Evolutionary conservation across 2,797 vertebrate genomes (phyloP).

Genomic region (Sylvilagus floridanus): DNA sequence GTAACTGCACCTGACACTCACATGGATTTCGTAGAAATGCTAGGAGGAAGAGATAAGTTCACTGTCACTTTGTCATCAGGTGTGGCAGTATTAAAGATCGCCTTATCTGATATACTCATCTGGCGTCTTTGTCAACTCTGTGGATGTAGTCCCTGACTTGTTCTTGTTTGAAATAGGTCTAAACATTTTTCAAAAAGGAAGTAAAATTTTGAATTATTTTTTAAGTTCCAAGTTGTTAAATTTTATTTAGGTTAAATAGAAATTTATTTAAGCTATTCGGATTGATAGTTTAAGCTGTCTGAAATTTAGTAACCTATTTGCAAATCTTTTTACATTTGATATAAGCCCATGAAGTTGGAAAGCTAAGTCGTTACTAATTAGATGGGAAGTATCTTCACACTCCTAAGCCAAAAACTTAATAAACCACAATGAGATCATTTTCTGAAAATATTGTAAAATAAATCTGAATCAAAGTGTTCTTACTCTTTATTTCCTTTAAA

Average conservation of each 20-base stretch:
- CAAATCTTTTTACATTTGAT: background rate
- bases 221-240: background rate
- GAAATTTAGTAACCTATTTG: conserved; percentile 7
- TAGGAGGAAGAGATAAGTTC: conserved; percentile 62
- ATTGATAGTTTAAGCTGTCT: background rate
- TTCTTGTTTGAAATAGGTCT: background rate
- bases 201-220: conserved; percentile 24
- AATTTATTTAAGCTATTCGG: conserved; percentile 23
- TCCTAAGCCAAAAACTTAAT: background rate
- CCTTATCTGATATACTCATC: conserved; percentile 52
- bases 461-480: conserved; percentile 36
- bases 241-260: background rate
- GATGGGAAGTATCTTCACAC: background rate
- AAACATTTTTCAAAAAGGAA: background rate
- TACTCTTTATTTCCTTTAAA: conserved; percentile 56
- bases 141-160: background rate
- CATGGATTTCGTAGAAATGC: conserved; percentile 57
- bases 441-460: conserved; percentile 40
- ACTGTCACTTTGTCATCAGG: conserved; percentile 62
- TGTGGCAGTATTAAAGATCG: conserved; percentile 56
- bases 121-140: conserved; percentile 41
- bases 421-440: background rate
- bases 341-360: background rate
- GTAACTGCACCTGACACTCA: conserved; percentile 71
- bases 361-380: background rate